These are phyloP conservation scores for Zaprionus lachaisei DNA, from an alignment of 1,140 invertebrate species.

Conservation along the genomic window DNA sequence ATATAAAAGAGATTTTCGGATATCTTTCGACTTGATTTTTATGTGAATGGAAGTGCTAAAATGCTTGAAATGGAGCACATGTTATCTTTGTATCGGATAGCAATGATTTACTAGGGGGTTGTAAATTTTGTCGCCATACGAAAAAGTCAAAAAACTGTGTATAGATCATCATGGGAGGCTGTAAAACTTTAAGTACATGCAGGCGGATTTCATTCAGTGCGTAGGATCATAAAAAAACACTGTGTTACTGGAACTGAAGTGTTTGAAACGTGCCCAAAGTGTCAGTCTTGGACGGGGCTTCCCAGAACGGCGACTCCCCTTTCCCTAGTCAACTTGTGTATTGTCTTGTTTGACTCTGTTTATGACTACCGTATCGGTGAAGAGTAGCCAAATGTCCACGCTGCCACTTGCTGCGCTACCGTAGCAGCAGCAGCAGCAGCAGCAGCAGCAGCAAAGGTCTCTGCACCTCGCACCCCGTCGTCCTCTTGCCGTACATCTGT, in stretches of 20 bases:
- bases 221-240: slow-evolving; percentile 40
- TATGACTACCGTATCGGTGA: slow-evolving; percentile 58
- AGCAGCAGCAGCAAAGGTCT: background rate
- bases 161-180: slow-evolving; percentile 36
- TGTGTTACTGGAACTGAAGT: slow-evolving; percentile 34
- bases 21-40: background rate
- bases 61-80: slow-evolving; percentile 34
- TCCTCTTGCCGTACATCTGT: slow-evolving; percentile 29
- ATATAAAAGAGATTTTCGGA: slow-evolving; percentile 10
- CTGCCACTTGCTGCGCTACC: slow-evolving; percentile 54
- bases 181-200: slow-evolving; percentile 46
- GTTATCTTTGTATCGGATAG: background rate
- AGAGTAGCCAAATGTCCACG: slow-evolving; percentile 37
- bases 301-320: slow-evolving; percentile 14
- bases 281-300: slow-evolving; percentile 10
- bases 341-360: slow-evolving; percentile 43
- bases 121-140: slow-evolving; percentile 46
- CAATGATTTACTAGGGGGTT: slow-evolving; percentile 43
- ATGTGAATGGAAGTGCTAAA: slow-evolving; percentile 51
- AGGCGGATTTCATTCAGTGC: slow-evolving; percentile 39
- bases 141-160: slow-evolving; percentile 26
- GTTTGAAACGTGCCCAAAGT: slow-evolving; percentile 34
- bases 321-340: background rate
- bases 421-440: slow-evolving; percentile 9
- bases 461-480: slow-evolving; percentile 17